Conservation (phyloP, 1,140 invertebrate species). For the Pteromalus puparum region DNA sequence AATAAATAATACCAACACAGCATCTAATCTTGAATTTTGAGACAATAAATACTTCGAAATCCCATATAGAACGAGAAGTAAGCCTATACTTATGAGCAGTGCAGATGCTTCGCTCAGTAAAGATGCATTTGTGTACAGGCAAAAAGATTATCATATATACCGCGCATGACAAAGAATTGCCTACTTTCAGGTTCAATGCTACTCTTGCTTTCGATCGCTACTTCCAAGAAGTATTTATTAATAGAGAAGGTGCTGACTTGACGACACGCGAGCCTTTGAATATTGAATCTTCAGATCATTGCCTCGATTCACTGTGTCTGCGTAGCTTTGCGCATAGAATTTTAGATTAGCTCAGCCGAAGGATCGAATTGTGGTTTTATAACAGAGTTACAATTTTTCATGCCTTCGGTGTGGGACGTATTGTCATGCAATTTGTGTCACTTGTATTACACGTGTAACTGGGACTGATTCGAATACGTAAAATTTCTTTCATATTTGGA, state of each 20-base stretch:
- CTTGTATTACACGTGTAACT: no score
- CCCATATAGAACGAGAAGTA: no score
- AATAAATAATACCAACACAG: no score
- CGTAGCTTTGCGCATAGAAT: no score
- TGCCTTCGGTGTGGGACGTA: neutral
- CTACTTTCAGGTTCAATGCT: slow-evolving; percentile 63
- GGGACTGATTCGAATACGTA: neutral
- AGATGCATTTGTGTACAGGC: no score
- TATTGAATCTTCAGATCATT: neutral
- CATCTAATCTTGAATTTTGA: no score
- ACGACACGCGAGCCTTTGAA: neutral
- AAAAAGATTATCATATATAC: no score
- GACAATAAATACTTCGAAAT: no score
- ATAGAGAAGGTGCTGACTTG: slow-evolving; percentile 52
- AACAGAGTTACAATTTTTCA: neutral
- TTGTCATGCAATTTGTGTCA: neutral
- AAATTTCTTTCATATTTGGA: neutral
- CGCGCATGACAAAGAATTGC: neutral
- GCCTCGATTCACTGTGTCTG: neutral
- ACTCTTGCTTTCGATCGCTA: slow-evolving; percentile 62
- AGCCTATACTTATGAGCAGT: no score
- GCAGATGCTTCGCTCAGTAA: no score
- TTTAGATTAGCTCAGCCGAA: neutral
- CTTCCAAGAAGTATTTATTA: slow-evolving; percentile 60
- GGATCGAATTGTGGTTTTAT: neutral